Percentiles rank a stretch among this genome's conserved stretches.
Evolutionary conservation across 2,797 vertebrate species (phyloP).

Genomic region (Siniperca obscura): DNA sequence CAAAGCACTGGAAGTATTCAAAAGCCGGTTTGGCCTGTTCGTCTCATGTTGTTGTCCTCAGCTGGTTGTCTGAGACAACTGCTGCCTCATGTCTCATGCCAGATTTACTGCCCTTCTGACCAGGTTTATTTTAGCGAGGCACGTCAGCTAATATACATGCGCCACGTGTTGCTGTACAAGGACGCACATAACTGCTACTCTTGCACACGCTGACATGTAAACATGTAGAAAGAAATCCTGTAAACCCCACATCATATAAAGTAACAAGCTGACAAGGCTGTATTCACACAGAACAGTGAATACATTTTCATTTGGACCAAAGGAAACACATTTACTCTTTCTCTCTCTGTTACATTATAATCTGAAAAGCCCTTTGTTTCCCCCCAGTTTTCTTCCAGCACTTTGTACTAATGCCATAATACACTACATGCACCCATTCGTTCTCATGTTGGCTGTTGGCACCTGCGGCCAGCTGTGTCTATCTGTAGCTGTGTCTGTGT

Average conservation of each 20-base stretch:
- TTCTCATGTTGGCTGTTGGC: constrained; percentile 9
- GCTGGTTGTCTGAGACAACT: constrained; percentile 2
- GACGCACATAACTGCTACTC: neutral
- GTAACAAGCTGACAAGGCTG: neutral
- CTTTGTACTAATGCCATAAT: constrained; percentile 14
- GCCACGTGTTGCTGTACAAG: neutral
- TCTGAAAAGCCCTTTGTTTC: constrained; percentile 1
- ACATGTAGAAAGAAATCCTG: neutral
- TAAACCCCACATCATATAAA: neutral
- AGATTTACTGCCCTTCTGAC: constrained; percentile 2
- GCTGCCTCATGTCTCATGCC: neutral
- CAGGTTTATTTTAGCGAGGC: neutral
- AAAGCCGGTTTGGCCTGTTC: neutral
- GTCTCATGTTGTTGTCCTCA: neutral
- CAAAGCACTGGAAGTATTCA: neutral
- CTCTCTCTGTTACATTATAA: neutral
- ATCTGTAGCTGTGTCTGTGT: constrained; percentile 21
- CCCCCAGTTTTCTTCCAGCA: neutral
- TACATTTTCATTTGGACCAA: neutral
- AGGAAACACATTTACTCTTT: neutral
- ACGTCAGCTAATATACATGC: neutral
- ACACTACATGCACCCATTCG: constrained; percentile 2
- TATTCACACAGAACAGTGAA: neutral
- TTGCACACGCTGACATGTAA: neutral
- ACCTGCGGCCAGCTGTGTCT: constrained; percentile 32